Percentiles rank a stretch among this genome's conserved stretches.
These are phyloP conservation scores for Trichopoda pennipes DNA, from an alignment of 2,888 invertebrate species.

Conservation along the genomic window DNA sequence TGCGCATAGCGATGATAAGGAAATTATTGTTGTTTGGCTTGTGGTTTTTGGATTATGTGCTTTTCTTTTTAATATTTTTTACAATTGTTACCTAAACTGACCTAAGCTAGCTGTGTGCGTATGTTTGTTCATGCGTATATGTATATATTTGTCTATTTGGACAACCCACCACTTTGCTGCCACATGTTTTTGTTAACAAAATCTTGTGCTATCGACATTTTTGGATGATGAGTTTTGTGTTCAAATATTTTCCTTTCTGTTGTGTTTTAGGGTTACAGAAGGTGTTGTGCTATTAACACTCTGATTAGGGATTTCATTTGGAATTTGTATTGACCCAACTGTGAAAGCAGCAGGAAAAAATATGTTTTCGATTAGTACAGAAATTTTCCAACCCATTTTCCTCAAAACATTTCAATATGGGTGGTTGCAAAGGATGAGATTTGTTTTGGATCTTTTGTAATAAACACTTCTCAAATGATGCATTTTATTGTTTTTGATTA, in stretches of 20 bases:
- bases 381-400: slow-evolving; percentile 61
- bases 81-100: slow-evolving; percentile 7
- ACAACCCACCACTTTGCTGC: slow-evolving; percentile 51
- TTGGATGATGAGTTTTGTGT: slow-evolving; percentile 23
- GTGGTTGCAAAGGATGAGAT: slow-evolving; percentile 47
- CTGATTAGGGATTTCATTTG: slow-evolving; percentile 62
- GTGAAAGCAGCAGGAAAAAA: slow-evolving; percentile 39
- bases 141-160: slow-evolving; percentile 29
- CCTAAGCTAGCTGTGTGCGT: slow-evolving; percentile 6
- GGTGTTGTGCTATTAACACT: slow-evolving; percentile 66
- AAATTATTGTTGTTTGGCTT: slow-evolving; percentile 52
- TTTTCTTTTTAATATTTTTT: slow-evolving; percentile 29
- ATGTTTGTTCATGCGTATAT: not conserved
- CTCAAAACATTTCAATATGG: slow-evolving; percentile 37
- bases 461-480: slow-evolving; percentile 11
- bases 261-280: slow-evolving; percentile 54
- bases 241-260: slow-evolving; percentile 50
- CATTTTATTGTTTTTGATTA: too few species aligned
- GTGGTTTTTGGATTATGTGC: slow-evolving; percentile 62
- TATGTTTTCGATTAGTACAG: slow-evolving; percentile 62
- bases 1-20: slow-evolving; percentile 62
- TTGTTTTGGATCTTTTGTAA: slow-evolving; percentile 43
- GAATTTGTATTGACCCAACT: slow-evolving; percentile 52
- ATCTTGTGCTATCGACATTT: slow-evolving; percentile 12
- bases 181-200: slow-evolving; percentile 56